Base-by-base conservation (phyloP, 2,888 invertebrate genomes). In the Dryomyza anilis region DNA sequence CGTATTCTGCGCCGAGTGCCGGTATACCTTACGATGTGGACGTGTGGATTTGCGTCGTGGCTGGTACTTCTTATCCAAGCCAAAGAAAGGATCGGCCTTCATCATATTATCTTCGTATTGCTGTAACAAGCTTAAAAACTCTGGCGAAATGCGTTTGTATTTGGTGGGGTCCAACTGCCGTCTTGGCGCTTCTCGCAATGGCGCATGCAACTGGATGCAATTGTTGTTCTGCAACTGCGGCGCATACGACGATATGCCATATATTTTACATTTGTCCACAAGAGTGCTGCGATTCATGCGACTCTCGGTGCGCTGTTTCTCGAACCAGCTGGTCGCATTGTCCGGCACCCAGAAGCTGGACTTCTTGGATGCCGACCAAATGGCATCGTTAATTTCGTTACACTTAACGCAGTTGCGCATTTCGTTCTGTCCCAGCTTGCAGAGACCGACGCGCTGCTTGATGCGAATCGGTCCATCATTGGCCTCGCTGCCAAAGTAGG, bases 141-240 rank as follows among this genome's bases (percentile, higher is more conserved):
- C 78, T 0, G 77, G 75, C 1, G 79, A 79, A 7, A 79, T 77
- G 43, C 72, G 74, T 8, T 75, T 74, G 19, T 67, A 78, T 57
- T 61, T 56, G 2, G 67, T 50, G 25, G 76, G 72, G 68, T 72
- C 65, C 39, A 76, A 63, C 8, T 71, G 73, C 33, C 71, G 72
- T 6, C 63, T 60, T 60, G 43, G 6, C 63, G 67, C n/a, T 25
- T 25, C 3, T n/a, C n/a, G n/a, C n/a, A n/a, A n/a, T n/a, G n/a
- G n/a, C n/a, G n/a, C n/a, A n/a, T n/a, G n/a, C n/a, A n/a, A 16
- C 6, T 45, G n/a, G n/a, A 45, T 48, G 2, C 16, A 19, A n/a
- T n/a, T 43, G 43, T 19, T 43, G 16, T 43, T 16, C 33, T 33
- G 33, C 33, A 14, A n/a, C 16, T 3, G 45, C 10, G 45, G 46